These are phyloP conservation scores for Galeopsomyia nigrocyanea DNA, from an alignment of 2,888 invertebrate genomes.

Conservation along the genomic window DNA sequence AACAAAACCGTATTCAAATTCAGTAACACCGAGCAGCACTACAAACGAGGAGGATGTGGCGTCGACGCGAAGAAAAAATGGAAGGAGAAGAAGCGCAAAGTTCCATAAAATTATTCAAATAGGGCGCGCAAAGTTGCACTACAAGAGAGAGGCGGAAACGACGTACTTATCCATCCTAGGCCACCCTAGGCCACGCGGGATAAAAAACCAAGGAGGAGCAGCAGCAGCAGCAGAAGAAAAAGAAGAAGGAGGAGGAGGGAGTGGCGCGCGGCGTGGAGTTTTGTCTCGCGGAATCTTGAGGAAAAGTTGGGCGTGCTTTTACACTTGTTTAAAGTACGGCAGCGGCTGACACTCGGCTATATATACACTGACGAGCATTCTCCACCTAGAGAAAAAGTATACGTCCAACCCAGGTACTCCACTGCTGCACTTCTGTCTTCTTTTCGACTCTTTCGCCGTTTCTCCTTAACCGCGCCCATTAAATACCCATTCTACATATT, in stretches of 20 bases:
- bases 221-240: not conserved
- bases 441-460: not conserved
- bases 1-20: too few relatives aligned
- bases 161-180: conserved; percentile 1
- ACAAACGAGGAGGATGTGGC: too few relatives aligned
- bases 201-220: too few relatives aligned
- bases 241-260: not conserved
- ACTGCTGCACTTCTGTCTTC: conserved; percentile 7
- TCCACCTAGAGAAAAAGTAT: too few relatives aligned
- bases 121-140: not conserved
- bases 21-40: too few relatives aligned
- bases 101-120: conserved; percentile 14
- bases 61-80: too few relatives aligned
- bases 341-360: too few relatives aligned
- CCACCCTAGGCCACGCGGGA: too few relatives aligned
- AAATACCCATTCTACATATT: conserved; percentile 16
- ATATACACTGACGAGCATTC: too few relatives aligned
- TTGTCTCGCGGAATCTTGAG: conserved; percentile 23
- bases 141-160: not conserved
- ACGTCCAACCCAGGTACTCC: not conserved
- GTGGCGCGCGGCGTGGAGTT: not conserved
- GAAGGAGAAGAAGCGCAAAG: too few relatives aligned
- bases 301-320: conserved; percentile 13
- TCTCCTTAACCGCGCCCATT: conserved; percentile 24
- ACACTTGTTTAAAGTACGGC: conserved; percentile 10